Evolutionary conservation across 2,797 vertebrate genomes (phyloP), one percentile per base, ranked within the genome.

Genomic region (Phoebastria nigripes): DNA sequence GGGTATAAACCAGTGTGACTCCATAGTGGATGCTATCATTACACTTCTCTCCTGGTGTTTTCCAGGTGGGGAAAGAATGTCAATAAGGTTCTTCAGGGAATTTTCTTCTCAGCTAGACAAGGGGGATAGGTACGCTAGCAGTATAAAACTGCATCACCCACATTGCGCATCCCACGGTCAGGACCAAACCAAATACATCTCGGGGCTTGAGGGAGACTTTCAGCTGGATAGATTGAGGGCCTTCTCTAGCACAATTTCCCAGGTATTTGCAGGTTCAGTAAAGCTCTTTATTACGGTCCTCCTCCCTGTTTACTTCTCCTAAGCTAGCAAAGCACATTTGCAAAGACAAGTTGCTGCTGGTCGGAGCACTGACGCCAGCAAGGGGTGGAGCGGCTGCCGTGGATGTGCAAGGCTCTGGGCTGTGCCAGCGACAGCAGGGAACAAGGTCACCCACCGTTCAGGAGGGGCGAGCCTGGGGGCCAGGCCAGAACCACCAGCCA

Each of bases 131-230:
- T 52, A 54, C 2, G 0, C 16, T 39, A 47, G 17, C 63, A 70
- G 12, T 31, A 39, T 5, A 62, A 84, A 93, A 19, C 6, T 37
- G n/a, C 4, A 3, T 78, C 46, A 8, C 17, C n/a, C 28, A 51
- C 2, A 0, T 11, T 74, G 21, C 78, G 37, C 59, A 69, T 28
- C 26, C 29, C 18, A 5, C 0, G 1, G 14, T n/a, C 31, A 69
- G 21, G 42, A 63, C 28, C 17, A 83, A 79, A n/a, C 21, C 28
- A 88, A 51, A 35, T 33, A 24, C 6, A 3, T n/a, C 8, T 55
- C 2, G 11, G 29, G 26, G 0, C 19, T 28, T 72, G 39, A 86
- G 52, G 25, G 25, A 47, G 19, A 41, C 33, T 71, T 81, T 46
- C 52, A 65, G 28, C 37, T 59, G 47, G 16, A 51, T 28, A 47